Evolutionary conservation across 2,113 vertebrate species (phyloP), one percentile per base, ranked within the genome.

Genomic region (Ibidorhyncha struthersii): DNA sequence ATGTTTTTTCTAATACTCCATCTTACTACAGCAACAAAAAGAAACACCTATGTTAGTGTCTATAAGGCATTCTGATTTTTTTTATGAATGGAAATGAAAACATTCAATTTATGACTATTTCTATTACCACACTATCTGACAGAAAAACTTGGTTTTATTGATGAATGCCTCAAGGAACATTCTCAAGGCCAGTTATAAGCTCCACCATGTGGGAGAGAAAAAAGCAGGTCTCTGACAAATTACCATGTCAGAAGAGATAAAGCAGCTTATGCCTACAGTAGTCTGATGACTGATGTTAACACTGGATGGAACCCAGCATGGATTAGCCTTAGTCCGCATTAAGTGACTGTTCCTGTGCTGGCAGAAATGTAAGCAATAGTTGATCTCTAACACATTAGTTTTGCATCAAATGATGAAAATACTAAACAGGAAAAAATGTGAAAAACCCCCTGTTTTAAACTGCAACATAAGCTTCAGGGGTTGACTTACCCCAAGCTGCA

Each of bases 221-320:
- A 95, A 94, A 92, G 52, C 91, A 94, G 49, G n/a, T 77, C 76
- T 89, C 88, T 93, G 86, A 97, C 93, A 97, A 96, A 96, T 82
- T 74, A 95, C 69, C 58, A 34, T 71, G 77, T 85, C 85, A 92
- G 50, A 82, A 70, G 72, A 97, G 93, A 97, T 81, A 95, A 97
- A 94, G 84, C 76, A 69, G 85, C 80, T 97, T 94, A 96, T 79
- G 8, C 58, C 73, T 76, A 83, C 69, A 81, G 84, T 73, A 94
- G 91, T 79, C 90, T 94, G 92, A 89, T 77, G 95, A 86, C 79
- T 86, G 87, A 96, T 89, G 77, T 93, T 94, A 96, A 94, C 93
- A 58, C 65, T 93, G 89, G 85, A 93, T 84, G 69, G 80, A 96
- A 81, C 76, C 29, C 85, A 86, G 82, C 38, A 58, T 8, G 82